Conservation (phyloP, 2,113 vertebrate genomes). For the Eurystomus gularis region DNA sequence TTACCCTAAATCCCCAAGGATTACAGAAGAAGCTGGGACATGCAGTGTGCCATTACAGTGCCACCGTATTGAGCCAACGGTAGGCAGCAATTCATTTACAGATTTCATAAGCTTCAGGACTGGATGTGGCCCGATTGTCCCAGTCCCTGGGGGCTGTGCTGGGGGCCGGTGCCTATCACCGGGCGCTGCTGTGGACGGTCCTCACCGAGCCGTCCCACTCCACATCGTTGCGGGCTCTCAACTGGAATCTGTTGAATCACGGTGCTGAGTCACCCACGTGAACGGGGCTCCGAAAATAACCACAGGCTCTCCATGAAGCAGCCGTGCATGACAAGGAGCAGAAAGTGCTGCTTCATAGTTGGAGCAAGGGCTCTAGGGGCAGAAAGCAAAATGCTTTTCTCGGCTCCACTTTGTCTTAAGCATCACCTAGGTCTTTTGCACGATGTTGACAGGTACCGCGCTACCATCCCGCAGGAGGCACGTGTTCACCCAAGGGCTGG, state of each 20-base stretch:
- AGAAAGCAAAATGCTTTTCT: background rate
- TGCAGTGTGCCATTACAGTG: background rate
- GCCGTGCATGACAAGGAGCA: accelerated
- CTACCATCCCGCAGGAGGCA: background rate
- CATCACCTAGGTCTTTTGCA: background rate
- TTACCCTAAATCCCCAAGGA: background rate
- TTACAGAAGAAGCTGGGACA: background rate
- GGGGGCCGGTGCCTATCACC: accelerated
- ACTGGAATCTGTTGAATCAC: background rate
- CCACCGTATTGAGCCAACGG: background rate
- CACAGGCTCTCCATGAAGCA: accelerated
- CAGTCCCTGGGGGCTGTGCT: background rate
- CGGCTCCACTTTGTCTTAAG: background rate
- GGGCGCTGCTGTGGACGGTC: accelerated
- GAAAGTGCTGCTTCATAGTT: background rate
- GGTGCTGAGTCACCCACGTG: background rate
- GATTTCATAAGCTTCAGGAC: background rate
- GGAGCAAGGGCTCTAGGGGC: background rate
- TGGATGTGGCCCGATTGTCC: accelerated
- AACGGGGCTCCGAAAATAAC: background rate
- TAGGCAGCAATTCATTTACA: background rate
- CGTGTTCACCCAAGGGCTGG: background rate
- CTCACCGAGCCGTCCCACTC: background rate
- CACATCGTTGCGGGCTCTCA: accelerated
- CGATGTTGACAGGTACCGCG: background rate